Evolutionary conservation across 2,797 vertebrate genomes (phyloP), one percentile per base, ranked within the genome.

Genomic region (Protosalanx chinensis): DNA sequence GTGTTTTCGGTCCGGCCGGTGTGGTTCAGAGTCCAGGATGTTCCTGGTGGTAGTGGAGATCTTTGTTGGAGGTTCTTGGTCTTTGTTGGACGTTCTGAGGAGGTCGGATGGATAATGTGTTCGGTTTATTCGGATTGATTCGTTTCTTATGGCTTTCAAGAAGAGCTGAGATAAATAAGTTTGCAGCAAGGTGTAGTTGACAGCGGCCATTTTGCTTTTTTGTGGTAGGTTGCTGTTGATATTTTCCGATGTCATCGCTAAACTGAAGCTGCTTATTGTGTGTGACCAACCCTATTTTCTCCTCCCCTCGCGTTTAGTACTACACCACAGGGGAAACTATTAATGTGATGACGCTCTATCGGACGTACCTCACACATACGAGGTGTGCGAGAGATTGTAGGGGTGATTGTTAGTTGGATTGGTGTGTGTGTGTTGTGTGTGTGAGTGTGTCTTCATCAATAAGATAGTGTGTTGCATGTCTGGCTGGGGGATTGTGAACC

Each of bases 401-500:
- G 49, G 13, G 29, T 2, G 3, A 30, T 29, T 15, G 2, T 62
- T 49, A 51, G 33, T 63, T 15, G 6, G 16, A 64, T 33, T 61
- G 32, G 41, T 35, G 69, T 41, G 53, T 56, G 67, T n/a, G 58
- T n/a, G 58, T 32, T 32, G 37, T 20, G 68, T 53, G 37, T 18
- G 49, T 37, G 32, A 16, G 20, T 68, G 51, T 6, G 8, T 20
- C 18, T 33, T 37, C 2, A 60, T 68, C 4, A 68, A 59, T 68
- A 68, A 68, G 12, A 70, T 20, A 41, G 30, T 41, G 57, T 62
- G 68, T 70, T 30, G 53, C 12, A 77, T 63, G 51, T 69, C 32
- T 46, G 29, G 27, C 10, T 57, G 35, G 41, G 74, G 63, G 65
- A 62, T 0, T n/a, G 30, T 70, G 79, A 83, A 71, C 84, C 78